Percentiles rank a stretch among this genome's conserved stretches.
Conservation (phyloP, 2,113 vertebrate genomes). For the Campylomormyrus numenius region DNA sequence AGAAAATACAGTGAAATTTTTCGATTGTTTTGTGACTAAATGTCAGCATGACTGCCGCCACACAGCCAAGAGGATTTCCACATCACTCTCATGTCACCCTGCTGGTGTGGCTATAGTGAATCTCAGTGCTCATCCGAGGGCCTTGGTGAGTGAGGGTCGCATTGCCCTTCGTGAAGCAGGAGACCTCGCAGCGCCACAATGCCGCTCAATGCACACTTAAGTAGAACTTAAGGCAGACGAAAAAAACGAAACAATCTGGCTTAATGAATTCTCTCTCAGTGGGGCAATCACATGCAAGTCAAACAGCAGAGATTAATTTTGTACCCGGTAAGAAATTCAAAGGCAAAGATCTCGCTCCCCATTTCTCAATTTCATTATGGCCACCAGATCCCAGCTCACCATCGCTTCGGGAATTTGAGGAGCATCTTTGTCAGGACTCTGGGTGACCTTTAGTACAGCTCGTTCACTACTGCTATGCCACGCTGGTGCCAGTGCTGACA, state of each 20-base stretch:
- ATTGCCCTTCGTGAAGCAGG: background rate
- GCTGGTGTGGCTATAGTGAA: background rate
- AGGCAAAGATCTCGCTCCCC: background rate
- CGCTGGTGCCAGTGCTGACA: background rate
- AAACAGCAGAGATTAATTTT: background rate
- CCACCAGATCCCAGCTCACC: too few species aligned
- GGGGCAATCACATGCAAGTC: background rate
- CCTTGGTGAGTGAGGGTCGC: too few species aligned
- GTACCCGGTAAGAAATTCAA: background rate
- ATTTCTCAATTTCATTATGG: background rate
- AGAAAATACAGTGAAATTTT: background rate
- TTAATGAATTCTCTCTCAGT: background rate
- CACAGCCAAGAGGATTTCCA: background rate
- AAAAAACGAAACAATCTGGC: background rate
- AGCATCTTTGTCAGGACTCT: background rate
- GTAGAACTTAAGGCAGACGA: background rate
- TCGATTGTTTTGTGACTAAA: background rate
- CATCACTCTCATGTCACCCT: background rate
- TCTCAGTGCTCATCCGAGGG: background rate
- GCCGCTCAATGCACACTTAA: background rate
- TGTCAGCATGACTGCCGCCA: background rate
- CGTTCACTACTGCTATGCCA: background rate
- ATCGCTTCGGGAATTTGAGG: background rate
- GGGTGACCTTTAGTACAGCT: background rate
- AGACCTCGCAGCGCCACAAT: background rate